Conservation (phyloP, 2,888 invertebrate species). For the Athrips mouffetella region DNA sequence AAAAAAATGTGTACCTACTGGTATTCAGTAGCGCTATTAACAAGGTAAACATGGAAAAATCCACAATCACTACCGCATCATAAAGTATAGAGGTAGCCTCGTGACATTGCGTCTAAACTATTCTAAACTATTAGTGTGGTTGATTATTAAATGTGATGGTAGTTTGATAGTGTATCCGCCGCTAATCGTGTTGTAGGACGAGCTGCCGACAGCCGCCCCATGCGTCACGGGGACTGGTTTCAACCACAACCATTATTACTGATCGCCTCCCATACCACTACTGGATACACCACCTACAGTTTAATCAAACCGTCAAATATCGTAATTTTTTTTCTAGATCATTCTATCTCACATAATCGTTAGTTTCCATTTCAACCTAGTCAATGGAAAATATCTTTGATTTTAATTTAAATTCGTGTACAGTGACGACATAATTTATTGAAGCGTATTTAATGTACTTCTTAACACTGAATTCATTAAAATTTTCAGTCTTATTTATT, state of each 20-base stretch:
- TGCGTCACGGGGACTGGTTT: slow-evolving; percentile 16
- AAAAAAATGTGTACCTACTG: too few species aligned
- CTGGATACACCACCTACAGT: not conserved
- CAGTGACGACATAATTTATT: too few species aligned
- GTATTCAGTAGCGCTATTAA: too few species aligned
- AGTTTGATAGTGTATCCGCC: slow-evolving; percentile 15
- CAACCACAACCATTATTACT: not conserved
- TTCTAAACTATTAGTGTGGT: slow-evolving; percentile 14
- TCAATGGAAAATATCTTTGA: too few species aligned
- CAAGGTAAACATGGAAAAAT: not conserved
- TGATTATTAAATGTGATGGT: slow-evolving; percentile 17
- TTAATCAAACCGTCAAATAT: not conserved
- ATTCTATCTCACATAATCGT: not conserved
- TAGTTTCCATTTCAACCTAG: not conserved
- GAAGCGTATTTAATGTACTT: too few species aligned
- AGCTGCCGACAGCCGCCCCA: slow-evolving; percentile 12
- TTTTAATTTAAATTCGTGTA: too few species aligned
- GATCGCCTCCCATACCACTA: not conserved
- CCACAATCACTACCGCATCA: not conserved
- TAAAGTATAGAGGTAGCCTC: not conserved
- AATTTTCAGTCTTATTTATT: too few species aligned
- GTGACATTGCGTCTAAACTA: slow-evolving; percentile 13
- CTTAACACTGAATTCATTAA: too few species aligned
- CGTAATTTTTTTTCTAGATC: not conserved
- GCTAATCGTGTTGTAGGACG: slow-evolving; percentile 15